phyloP scores from a whole-genome alignment of 2,888 invertebrate genomes.

The Yponomeuta plumbellus region DNA sequence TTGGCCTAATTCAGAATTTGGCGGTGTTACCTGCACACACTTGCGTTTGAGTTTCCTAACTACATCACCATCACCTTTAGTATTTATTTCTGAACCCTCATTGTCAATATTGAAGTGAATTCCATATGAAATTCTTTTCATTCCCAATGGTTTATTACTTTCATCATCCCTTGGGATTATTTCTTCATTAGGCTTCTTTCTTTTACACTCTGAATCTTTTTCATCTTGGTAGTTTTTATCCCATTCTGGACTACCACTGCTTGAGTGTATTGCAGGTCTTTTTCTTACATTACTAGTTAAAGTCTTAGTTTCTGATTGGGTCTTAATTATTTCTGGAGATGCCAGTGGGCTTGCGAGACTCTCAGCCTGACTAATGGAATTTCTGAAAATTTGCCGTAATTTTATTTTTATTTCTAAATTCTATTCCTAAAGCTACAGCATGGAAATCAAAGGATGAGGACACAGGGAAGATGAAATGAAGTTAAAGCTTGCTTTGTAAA shows the following conservation, averaged over 20 bases:
- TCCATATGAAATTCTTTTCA: background rate
- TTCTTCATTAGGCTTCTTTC: background rate
- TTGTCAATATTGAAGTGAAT: background rate
- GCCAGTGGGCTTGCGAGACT: constrained; percentile 44
- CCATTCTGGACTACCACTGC: constrained; percentile 62
- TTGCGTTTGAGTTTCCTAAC: constrained; percentile 42
- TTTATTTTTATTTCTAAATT: background rate
- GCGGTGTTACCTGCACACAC: constrained; percentile 54
- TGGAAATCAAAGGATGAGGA: background rate
- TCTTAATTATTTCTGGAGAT: constrained; percentile 46
- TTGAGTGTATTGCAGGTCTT: constrained; percentile 37
- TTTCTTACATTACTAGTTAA: constrained; percentile 37
- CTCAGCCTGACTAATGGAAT: constrained; percentile 31
- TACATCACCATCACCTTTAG: constrained; percentile 50
- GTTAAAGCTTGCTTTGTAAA: background rate
- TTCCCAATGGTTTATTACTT: background rate
- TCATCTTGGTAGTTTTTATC: constrained; percentile 29
- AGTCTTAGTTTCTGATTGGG: constrained; percentile 20
- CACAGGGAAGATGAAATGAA: background rate
- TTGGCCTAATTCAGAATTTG: constrained; percentile 60
- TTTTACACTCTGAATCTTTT: background rate
- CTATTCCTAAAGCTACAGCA: background rate
- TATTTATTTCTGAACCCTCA: constrained; percentile 35
- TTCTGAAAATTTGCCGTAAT: constrained; percentile 42
- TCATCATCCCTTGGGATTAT: background rate